Evolutionary conservation across 2,888 invertebrate species (phyloP).

Genomic region (Lagria hirta): DNA sequence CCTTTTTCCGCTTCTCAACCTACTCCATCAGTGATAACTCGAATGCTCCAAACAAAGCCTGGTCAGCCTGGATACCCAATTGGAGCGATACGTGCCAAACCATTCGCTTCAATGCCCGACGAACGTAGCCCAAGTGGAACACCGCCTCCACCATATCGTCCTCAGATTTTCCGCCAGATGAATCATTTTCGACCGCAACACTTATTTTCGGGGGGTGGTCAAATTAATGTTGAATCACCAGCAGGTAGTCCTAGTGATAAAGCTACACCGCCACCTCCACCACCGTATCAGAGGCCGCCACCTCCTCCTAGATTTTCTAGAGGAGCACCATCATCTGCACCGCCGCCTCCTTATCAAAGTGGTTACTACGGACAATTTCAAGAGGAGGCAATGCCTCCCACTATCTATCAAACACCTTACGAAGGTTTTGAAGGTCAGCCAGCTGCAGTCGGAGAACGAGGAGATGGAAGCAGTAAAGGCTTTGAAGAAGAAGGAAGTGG

Average conservation of each 20-base stretch:
- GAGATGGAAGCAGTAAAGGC: slow-evolving; percentile 48
- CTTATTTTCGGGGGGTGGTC: too few species aligned
- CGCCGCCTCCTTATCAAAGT: too few species aligned
- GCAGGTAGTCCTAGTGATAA: too few species aligned
- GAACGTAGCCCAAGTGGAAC: slow-evolving; percentile 41
- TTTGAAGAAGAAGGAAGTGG: slow-evolving; percentile 63
- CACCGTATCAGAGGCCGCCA: too few species aligned
- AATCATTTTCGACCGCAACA: too few species aligned
- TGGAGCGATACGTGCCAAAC: slow-evolving; percentile 44
- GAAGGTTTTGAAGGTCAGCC: slow-evolving; percentile 33
- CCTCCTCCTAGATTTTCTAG: too few species aligned
- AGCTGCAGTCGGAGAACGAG: slow-evolving; percentile 28
- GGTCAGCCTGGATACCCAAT: slow-evolving; percentile 38
- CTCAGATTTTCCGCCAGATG: too few species aligned
- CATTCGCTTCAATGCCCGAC: slow-evolving; percentile 45
- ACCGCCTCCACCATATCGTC: slow-evolving; percentile 37
- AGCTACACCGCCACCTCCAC: slow-evolving; percentile 16
- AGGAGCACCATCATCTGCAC: too few species aligned
- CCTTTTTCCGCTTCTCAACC: slow-evolving; percentile 57
- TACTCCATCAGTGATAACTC: slow-evolving; percentile 63
- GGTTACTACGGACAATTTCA: slow-evolving; percentile 54
- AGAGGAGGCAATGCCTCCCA: slow-evolving; percentile 37
- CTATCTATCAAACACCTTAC: slow-evolving; percentile 49
- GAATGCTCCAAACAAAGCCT: slow-evolving; percentile 60
- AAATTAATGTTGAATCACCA: too few species aligned